Conservation (phyloP, 1,140 invertebrate genomes). For the Micrasema minimum region DNA sequence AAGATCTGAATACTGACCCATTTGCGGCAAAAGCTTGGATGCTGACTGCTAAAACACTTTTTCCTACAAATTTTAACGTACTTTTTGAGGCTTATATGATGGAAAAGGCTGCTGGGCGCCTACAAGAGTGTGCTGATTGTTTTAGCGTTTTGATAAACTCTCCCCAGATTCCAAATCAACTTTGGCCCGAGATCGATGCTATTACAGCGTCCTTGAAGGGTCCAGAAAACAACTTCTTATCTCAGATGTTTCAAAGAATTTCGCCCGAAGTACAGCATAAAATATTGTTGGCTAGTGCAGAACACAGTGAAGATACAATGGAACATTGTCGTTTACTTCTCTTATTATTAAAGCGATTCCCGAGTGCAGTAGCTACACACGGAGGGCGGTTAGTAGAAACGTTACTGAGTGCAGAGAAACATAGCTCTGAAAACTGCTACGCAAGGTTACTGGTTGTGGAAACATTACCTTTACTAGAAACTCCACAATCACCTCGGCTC, state of each 20-base stretch:
- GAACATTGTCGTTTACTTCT: conserved; percentile 86
- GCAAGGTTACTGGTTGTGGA: conserved; percentile 79
- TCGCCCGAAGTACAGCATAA: conserved; percentile 79
- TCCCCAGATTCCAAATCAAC: conserved; percentile 65
- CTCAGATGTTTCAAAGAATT: conserved; percentile 76
- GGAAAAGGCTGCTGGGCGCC: conserved; percentile 82
- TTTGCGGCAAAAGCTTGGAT: conserved; percentile 89
- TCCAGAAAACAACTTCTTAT: conserved; percentile 67
- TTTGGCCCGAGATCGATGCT: conserved; percentile 84
- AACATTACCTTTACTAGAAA: conserved; percentile 77
- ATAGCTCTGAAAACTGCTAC: conserved; percentile 80
- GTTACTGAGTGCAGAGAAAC: conserved; percentile 79
- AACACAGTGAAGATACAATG: conserved; percentile 87
- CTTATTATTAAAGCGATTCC: conserved; percentile 82
- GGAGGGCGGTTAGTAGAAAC: conserved; percentile 82
- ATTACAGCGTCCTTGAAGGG: conserved; percentile 79
- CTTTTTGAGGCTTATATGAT: conserved; percentile 87
- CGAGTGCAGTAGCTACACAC: conserved; percentile 79
- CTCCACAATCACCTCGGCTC: conserved; percentile 72
- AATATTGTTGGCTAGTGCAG: conserved; percentile 81
- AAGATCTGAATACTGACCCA: conserved; percentile 75
- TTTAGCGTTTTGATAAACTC: conserved; percentile 72
- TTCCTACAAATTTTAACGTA: conserved; percentile 85
- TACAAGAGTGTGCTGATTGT: conserved; percentile 84
- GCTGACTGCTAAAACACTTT: conserved; percentile 88